These are phyloP conservation scores for Spondyliosoma cantharus DNA, from an alignment of 2,797 vertebrate species.

Conservation along the genomic window DNA sequence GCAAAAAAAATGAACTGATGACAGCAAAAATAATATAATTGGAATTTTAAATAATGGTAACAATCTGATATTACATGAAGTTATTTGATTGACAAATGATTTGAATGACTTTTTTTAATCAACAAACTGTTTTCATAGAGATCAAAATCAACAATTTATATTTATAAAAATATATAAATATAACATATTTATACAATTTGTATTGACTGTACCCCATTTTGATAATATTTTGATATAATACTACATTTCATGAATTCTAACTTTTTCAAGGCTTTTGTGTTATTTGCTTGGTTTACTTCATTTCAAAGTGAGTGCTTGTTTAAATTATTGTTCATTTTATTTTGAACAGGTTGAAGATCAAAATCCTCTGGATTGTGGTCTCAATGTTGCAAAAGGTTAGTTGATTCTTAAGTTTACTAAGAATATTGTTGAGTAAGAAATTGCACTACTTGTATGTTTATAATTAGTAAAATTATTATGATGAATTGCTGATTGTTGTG, in stretches of 20 bases:
- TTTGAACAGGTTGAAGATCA: constrained; percentile 52
- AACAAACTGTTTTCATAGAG: background rate
- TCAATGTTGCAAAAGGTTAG: constrained; percentile 47
- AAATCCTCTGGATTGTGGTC: background rate
- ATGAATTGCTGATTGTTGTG: background rate
- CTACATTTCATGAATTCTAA: background rate
- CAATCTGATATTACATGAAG: background rate
- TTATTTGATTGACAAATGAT: background rate
- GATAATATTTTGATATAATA: no score
- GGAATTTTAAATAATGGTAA: background rate
- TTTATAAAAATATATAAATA: no score
- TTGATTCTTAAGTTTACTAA: background rate
- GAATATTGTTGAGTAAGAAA: background rate
- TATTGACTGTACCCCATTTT: background rate
- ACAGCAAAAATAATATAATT: background rate
- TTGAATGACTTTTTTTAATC: background rate
- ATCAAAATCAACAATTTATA: background rate
- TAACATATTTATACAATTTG: no score
- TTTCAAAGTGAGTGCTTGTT: background rate
- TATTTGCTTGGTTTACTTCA: background rate
- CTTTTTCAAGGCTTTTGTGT: background rate
- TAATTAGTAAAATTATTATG: background rate
- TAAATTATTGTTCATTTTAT: background rate
- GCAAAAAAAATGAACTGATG: background rate
- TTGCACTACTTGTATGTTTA: accelerated